Evolutionary conservation across 2,888 invertebrate species (phyloP).

Genomic region (Diadegma fenestrale): DNA sequence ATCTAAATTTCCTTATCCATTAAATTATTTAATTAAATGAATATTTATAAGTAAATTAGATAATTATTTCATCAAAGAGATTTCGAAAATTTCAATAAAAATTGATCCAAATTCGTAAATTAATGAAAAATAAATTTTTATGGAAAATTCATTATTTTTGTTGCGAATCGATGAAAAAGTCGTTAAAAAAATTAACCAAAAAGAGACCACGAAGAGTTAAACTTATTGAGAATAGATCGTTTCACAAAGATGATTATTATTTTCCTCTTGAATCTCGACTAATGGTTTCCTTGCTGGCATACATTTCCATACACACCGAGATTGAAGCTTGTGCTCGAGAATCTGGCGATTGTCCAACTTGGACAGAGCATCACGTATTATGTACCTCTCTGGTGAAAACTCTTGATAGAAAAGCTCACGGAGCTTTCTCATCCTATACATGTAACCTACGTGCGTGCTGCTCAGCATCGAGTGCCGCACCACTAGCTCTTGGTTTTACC

Average conservation of each 20-base stretch:
- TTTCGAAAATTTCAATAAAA: too few species aligned
- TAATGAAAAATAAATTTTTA: not conserved
- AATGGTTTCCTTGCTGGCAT: slow-evolving; percentile 42
- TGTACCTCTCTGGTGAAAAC: slow-evolving; percentile 43
- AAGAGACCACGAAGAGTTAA: slow-evolving; percentile 23
- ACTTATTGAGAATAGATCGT: slow-evolving; percentile 50
- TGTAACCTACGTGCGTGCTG: slow-evolving; percentile 27
- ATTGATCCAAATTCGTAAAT: too few species aligned
- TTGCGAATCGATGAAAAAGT: too few species aligned
- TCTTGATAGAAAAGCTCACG: slow-evolving; percentile 54
- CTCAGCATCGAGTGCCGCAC: slow-evolving; percentile 46
- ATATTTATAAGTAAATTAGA: not conserved
- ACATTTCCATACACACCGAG: slow-evolving; percentile 57
- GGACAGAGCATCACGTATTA: slow-evolving; percentile 43
- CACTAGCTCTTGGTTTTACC: slow-evolving; percentile 42
- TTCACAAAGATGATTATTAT: slow-evolving; percentile 60
- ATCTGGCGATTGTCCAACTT: slow-evolving; percentile 62
- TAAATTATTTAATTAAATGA: too few species aligned
- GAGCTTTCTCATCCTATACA: not conserved
- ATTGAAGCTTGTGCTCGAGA: slow-evolving; percentile 55
- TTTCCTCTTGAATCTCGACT: slow-evolving; percentile 58
- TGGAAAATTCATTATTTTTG: too few species aligned
- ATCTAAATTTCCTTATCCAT: too few species aligned
- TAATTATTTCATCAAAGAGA: too few species aligned
- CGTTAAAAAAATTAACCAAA: too few species aligned